Evolutionary conservation across 2,888 invertebrate genomes (phyloP).

Genomic region (Cremastinae sp.): DNA sequence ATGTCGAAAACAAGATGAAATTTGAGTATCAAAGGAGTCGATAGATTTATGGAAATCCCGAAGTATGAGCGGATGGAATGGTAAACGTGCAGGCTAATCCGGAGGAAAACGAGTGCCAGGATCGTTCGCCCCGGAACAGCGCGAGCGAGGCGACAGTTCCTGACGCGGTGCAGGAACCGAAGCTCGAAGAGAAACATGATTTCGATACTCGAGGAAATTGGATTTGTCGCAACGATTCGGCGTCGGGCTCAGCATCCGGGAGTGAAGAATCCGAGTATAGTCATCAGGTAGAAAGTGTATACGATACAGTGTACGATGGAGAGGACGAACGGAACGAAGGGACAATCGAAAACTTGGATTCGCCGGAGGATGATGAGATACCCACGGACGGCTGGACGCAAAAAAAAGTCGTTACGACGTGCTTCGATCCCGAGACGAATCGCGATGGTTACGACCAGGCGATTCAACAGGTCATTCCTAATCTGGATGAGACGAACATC

Average conservation of each 20-base stretch:
- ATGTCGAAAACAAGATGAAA: constrained; percentile 1
- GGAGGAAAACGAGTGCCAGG: constrained; percentile 35
- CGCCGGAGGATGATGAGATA: constrained; percentile 42
- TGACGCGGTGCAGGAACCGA: constrained; percentile 16
- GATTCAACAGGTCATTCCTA: constrained; percentile 65
- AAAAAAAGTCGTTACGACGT: constrained; percentile 47
- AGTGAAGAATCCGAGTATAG: no score
- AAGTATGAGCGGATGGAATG: constrained; percentile 63
- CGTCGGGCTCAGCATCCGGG: no score
- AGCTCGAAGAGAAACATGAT: constrained; percentile 27
- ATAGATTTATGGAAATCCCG: neutral
- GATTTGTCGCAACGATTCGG: no score
- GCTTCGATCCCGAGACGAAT: constrained; percentile 46
- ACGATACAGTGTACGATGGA: no score
- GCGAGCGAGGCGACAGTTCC: no score
- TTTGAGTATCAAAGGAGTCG: no score
- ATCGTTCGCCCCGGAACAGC: constrained; percentile 43
- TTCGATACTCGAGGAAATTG: constrained; percentile 3
- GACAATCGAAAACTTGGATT: constrained; percentile 10
- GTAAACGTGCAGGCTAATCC: constrained; percentile 59
- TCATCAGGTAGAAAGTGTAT: constrained; percentile 42
- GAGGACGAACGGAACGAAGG: no score
- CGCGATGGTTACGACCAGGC: constrained; percentile 5
- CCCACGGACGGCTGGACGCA: constrained; percentile 49
- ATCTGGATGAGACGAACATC: constrained; percentile 79